These are phyloP conservation scores for Megathymus violae DNA, from an alignment of 1,140 invertebrate genomes.

Conservation along the genomic window DNA sequence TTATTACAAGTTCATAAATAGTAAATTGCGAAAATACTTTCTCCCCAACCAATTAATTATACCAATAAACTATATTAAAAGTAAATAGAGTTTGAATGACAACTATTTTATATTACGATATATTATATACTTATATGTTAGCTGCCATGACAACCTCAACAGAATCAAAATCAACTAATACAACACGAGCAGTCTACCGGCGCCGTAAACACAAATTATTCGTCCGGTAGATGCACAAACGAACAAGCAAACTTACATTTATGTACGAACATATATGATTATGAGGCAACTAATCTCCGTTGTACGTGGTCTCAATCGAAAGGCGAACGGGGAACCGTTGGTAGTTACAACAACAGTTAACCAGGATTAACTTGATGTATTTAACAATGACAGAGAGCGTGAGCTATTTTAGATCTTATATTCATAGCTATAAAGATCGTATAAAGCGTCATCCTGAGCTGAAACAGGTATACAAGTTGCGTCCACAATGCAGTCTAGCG, in stretches of 20 bases:
- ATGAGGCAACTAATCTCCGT: conserved; percentile 12
- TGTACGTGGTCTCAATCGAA: conserved; percentile 18
- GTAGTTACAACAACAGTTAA: conserved; percentile 18
- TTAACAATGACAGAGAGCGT: not conserved
- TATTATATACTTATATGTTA: no score
- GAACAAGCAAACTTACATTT: not conserved
- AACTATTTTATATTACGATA: no score
- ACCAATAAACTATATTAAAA: no score
- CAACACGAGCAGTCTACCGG: no score
- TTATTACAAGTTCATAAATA: no score
- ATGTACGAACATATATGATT: conserved; percentile 4
- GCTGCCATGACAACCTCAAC: no score
- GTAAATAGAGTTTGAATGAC: no score
- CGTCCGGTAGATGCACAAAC: not conserved
- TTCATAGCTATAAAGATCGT: not conserved
- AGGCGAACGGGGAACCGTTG: conserved; percentile 7
- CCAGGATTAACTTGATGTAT: conserved; percentile 3
- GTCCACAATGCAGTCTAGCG: conserved; percentile 61
- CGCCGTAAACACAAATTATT: not conserved
- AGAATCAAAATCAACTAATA: no score
- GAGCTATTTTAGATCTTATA: conserved; percentile 2
- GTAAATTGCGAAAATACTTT: no score
- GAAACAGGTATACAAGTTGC: conserved; percentile 38
- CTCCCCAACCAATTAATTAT: no score
- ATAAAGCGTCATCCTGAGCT: conserved; percentile 6